Conservation (phyloP, 2,113 vertebrate genomes). For the Gobiocypris rarus region DNA sequence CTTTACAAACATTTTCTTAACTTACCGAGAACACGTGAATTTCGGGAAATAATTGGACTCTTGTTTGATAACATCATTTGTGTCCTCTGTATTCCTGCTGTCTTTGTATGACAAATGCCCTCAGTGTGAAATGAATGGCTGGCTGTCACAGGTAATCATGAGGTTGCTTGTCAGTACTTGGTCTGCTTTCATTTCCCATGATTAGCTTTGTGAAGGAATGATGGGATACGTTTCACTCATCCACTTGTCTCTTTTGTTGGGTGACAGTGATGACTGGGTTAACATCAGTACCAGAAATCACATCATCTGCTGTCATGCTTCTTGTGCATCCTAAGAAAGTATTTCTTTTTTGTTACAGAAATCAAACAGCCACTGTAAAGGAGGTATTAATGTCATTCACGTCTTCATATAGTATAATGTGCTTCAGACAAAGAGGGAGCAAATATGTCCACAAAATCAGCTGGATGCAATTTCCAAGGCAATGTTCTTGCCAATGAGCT, state of each 20-base stretch:
- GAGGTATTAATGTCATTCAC: background rate
- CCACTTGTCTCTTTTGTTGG: slow-evolving; percentile 45
- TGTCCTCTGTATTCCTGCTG: slow-evolving; percentile 54
- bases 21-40: slow-evolving; percentile 23
- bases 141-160: slow-evolving; percentile 77
- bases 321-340: slow-evolving; percentile 28
- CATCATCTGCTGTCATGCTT: slow-evolving; percentile 36
- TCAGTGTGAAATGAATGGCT: slow-evolving; percentile 73
- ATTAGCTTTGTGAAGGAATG: slow-evolving; percentile 76
- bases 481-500: background rate
- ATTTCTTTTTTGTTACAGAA: slow-evolving; percentile 38
- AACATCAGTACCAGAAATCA: slow-evolving; percentile 24
- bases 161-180: slow-evolving; percentile 72
- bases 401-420: background rate
- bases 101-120: slow-evolving; percentile 72
- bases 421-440: background rate
- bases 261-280: slow-evolving; percentile 45
- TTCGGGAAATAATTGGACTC: slow-evolving; percentile 50
- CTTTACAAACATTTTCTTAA: slow-evolving; percentile 15
- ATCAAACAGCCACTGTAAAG: slow-evolving; percentile 2
- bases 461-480: background rate
- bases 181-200: slow-evolving; percentile 75
- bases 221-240: slow-evolving; percentile 47
- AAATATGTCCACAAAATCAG: background rate
- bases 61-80: slow-evolving; percentile 61